Percentiles rank a stretch among this genome's conserved stretches.
Evolutionary conservation across 1,140 invertebrate genomes (phyloP).

Genomic region (Hylaeus volcanicus): DNA sequence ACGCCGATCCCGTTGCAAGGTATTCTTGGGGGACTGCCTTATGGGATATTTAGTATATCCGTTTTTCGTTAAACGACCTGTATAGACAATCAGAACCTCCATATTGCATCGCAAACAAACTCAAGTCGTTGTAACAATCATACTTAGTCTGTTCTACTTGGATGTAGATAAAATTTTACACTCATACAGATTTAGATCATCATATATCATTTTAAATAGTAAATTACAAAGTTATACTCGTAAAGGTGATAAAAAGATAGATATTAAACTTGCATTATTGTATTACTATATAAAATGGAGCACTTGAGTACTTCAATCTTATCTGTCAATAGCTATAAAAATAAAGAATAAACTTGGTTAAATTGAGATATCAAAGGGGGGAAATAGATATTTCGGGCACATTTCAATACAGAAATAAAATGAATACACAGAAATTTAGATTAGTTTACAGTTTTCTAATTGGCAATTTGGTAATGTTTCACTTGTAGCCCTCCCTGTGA

Average conservation of each 20-base stretch:
- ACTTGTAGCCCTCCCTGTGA: slow-evolving; percentile 81
- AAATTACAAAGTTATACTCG: slow-evolving; percentile 23
- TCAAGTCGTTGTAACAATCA: slow-evolving; percentile 10
- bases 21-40: slow-evolving; percentile 80
- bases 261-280: slow-evolving; percentile 11
- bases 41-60: slow-evolving; percentile 74
- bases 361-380: slow-evolving; percentile 36
- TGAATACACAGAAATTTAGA: slow-evolving; percentile 53
- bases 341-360: slow-evolving; percentile 30
- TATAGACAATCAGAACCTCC: slow-evolving; percentile 18
- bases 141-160: neutral
- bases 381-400: slow-evolving; percentile 51
- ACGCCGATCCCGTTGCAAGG: slow-evolving; percentile 80
- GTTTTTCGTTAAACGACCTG: slow-evolving; percentile 42
- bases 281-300: neutral
- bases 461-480: slow-evolving; percentile 80
- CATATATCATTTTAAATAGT: neutral
- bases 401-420: slow-evolving; percentile 64
- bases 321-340: slow-evolving; percentile 16
- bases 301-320: slow-evolving; percentile 4
- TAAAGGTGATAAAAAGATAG: neutral
- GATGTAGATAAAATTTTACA: too few species aligned
- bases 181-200: neutral
- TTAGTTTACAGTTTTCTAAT: slow-evolving; percentile 75
- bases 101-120: slow-evolving; percentile 13